Conservation (phyloP, 2,113 vertebrate genomes). For the Colius striatus region DNA sequence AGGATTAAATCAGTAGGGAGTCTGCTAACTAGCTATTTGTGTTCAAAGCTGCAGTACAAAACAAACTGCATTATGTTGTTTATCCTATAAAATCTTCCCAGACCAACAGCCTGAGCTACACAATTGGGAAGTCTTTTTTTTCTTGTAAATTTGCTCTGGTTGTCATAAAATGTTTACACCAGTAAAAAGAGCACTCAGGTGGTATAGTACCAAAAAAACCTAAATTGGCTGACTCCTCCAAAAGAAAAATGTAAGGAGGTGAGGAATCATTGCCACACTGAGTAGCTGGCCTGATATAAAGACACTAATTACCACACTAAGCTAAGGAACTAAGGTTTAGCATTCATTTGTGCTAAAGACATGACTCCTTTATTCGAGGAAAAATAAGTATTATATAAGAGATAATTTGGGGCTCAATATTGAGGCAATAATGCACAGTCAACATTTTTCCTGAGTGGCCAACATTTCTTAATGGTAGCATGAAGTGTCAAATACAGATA, state of each 20-base stretch:
- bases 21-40: not conserved
- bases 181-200: not conserved
- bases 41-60: constrained; percentile 9
- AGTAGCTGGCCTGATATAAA: not conserved
- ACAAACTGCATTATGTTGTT: not conserved
- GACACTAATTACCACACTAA: not conserved
- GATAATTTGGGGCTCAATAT: not conserved
- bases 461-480: not conserved
- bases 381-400: not conserved
- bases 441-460: not conserved
- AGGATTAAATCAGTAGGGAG: constrained; percentile 28
- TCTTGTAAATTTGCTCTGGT: not conserved
- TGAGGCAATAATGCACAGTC: not conserved
- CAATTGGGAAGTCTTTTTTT: not conserved
- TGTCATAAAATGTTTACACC: not conserved
- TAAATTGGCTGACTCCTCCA: not conserved
- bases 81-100: not conserved
- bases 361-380: not conserved
- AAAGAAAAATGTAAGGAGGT: not conserved
- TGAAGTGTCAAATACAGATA: not conserved
- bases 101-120: not conserved
- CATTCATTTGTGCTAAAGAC: not conserved
- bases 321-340: not conserved
- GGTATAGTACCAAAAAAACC: not conserved
- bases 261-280: not conserved